Evolutionary conservation across 1,140 invertebrate genomes (phyloP), one percentile per base, ranked within the genome.

Genomic region (Macrocentrus cingulum): DNA sequence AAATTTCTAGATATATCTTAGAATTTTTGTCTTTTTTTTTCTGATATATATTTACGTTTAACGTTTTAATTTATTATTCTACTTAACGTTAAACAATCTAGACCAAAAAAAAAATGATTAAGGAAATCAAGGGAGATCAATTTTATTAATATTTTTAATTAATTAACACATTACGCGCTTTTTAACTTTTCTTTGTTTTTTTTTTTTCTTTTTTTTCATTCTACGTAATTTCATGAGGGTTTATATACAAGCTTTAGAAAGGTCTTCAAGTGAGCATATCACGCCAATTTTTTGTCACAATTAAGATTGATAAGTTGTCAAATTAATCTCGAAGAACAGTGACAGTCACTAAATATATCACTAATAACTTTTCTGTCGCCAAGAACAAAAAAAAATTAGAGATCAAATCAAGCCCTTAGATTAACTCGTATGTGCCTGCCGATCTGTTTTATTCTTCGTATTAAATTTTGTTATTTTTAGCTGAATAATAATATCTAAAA

Each of bases 351-450:
- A 34, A 48, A 13, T 36, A 9, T 56, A 13, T 34, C 8, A 19
- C 8, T 6, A 36, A 45, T 25, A 50, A 50, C 42, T 15, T 44
- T 49, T 49, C 46, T 32, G n/a, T 23, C 46, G 20, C 25, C 18
- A 29, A 46, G 39, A 59, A 37, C 34, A 11, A 60, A 44, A 49
- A 23, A 56, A 13, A 37, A 15, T 13, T n/a, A 58, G 50, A 50
- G n/a, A 60, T 19, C 25, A 37, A 23, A 51, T 8, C 39, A 55
- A 22, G 29, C 59, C 63, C 68, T 64, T 75, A 66, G 69, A 77
- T 75, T 77, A 80, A 79, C 70, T 75, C 74, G 74, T 77, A 77
- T 77, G 75, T 80, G 75, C 76, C 74, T 79, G 75, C 22, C 72
- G 74, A 73, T 75, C 66, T 76, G 67, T 77, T 77, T 77, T 75